Evolutionary conservation across 92 coral and sea anemone genomes (phyloP).

Genomic region (Nematostella vectensis): DNA sequence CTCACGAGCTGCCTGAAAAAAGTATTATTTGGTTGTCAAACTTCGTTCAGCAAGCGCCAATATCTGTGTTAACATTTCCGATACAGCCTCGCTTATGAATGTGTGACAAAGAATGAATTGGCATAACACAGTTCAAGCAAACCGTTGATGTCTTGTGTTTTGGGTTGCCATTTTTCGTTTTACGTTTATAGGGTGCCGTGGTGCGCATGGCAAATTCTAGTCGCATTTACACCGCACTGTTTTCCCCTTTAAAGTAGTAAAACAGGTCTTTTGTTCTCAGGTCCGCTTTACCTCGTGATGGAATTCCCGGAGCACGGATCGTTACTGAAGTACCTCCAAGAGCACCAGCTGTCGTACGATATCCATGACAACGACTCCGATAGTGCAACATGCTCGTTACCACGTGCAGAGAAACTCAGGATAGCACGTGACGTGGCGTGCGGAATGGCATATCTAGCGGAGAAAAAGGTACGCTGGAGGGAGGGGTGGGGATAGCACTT

Average conservation of each 20-base stretch:
- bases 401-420: slow-evolving; percentile 51
- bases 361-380: slow-evolving; percentile 12
- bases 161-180: no score
- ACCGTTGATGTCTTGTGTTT: no score
- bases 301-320: slow-evolving; percentile 56
- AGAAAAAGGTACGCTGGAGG: slow-evolving; percentile 37
- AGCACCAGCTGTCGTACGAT: slow-evolving; percentile 31
- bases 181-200: no score
- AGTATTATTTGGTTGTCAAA: no score
- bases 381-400: slow-evolving; percentile 30
- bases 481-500: slow-evolving; percentile 23
- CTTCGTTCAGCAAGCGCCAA: no score
- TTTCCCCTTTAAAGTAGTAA: background rate
- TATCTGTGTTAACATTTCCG: no score
- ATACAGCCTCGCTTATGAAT: no score
- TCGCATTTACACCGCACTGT: no score
- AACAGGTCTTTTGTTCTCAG: slow-evolving; percentile 10
- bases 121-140: no score
- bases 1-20: no score
- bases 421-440: slow-evolving; percentile 47
- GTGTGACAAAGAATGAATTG: no score
- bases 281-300: slow-evolving; percentile 51
- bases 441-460: slow-evolving; percentile 57
- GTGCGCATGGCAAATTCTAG: no score
- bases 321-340: slow-evolving; percentile 44